Evolutionary conservation across 2,888 invertebrate species (phyloP).

Genomic region (Volucella inflata): DNA sequence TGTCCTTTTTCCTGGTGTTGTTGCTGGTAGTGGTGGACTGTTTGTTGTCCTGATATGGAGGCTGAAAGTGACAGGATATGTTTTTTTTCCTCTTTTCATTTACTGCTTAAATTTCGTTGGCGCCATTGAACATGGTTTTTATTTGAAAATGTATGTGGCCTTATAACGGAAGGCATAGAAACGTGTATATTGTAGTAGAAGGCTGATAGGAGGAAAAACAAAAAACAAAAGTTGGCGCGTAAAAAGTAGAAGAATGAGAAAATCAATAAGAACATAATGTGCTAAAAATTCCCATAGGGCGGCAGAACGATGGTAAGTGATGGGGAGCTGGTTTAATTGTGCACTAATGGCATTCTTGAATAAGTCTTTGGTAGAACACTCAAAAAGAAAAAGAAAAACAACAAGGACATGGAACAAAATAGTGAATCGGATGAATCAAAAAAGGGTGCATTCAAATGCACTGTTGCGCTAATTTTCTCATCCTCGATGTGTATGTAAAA

Average conservation of each 20-base stretch:
- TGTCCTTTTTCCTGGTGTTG: background rate
- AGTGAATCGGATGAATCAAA: background rate
- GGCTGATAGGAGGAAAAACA: background rate
- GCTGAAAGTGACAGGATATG: background rate
- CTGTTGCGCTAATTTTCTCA: too few relatives aligned
- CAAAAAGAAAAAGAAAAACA: background rate
- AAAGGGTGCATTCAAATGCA: too few relatives aligned
- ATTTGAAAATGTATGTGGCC: conserved; percentile 46
- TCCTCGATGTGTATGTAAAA: too few relatives aligned
- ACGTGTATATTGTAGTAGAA: conserved; percentile 18
- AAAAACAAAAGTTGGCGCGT: background rate
- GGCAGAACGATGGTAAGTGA: conserved; percentile 33
- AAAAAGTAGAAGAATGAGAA: conserved; percentile 6
- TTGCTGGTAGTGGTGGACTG: background rate
- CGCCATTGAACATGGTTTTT: conserved; percentile 59
- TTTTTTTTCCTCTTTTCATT: conserved; percentile 24
- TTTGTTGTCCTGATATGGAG: background rate
- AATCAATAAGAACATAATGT: conserved; percentile 58
- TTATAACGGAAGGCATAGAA: conserved; percentile 9
- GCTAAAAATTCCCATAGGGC: conserved; percentile 47
- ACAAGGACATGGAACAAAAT: background rate
- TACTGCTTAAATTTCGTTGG: conserved; percentile 52
- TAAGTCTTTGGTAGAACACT: background rate
- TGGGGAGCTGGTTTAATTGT: conserved; percentile 35
- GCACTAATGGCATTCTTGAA: conserved; percentile 27